These are phyloP conservation scores for Piprites chloris DNA, from an alignment of 2,113 vertebrate species.

Conservation along the genomic window DNA sequence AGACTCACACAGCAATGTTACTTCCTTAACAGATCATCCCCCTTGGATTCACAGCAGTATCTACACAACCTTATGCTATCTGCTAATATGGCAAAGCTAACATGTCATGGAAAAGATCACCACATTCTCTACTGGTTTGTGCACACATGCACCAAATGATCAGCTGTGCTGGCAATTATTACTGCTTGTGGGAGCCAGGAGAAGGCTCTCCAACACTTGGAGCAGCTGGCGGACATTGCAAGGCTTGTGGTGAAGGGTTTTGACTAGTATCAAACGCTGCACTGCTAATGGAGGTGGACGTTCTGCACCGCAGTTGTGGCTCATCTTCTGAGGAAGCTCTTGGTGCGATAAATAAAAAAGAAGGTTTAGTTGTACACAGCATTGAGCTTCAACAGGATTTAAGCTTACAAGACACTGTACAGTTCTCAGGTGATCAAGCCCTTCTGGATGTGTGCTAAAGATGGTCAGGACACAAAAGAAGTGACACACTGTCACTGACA, in stretches of 20 bases:
- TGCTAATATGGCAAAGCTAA: not conserved
- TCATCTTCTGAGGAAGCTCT: not conserved
- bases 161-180: accelerated
- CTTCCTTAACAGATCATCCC: not conserved
- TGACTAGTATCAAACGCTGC: not conserved
- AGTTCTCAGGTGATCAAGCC: not conserved
- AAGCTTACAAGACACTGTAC: not conserved
- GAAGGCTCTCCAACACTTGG: not conserved
- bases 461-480: not conserved
- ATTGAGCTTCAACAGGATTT: not conserved
- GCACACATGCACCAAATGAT: not conserved
- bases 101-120: not conserved
- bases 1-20: not conserved
- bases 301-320: not conserved
- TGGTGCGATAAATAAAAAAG: not conserved
- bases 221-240: not conserved
- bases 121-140: not conserved
- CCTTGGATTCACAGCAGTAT: not conserved
- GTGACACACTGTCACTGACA: not conserved
- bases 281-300: not conserved
- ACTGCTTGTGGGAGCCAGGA: not conserved
- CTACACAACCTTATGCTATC: not conserved
- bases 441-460: not conserved
- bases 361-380: not conserved
- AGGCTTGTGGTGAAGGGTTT: not conserved